phyloP scores from a whole-genome alignment of 2,888 invertebrate species.

The Coleophora flavipennella region DNA sequence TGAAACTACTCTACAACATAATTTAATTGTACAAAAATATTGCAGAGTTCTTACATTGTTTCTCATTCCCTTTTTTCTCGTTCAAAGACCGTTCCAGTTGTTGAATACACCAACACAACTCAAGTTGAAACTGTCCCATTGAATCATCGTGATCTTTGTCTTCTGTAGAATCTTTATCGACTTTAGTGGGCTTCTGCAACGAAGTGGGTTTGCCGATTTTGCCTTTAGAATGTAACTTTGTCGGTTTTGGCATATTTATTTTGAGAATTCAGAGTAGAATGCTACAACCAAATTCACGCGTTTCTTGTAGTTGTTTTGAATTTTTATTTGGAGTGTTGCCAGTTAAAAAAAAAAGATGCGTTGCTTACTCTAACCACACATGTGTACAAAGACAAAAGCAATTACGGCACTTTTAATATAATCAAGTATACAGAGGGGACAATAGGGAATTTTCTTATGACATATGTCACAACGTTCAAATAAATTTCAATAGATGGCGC shows the following conservation, averaged over 20 bases:
- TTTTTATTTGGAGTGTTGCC: slow-evolving; percentile 10
- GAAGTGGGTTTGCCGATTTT: slow-evolving; percentile 48
- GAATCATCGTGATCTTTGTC: slow-evolving; percentile 58
- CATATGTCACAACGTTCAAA: no score
- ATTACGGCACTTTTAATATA: no score
- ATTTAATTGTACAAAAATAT: no score
- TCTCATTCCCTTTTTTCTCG: slow-evolving; percentile 74
- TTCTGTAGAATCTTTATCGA: slow-evolving; percentile 35
- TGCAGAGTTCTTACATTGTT: slow-evolving; percentile 59
- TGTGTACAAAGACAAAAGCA: no score
- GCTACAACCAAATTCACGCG: background rate
- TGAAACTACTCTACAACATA: no score
- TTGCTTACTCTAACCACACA: no score
- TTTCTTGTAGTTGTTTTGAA: slow-evolving; percentile 30
- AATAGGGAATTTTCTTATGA: no score
- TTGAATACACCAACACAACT: slow-evolving; percentile 86
- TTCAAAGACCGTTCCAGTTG: slow-evolving; percentile 75
- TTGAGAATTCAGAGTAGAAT: slow-evolving; percentile 1
- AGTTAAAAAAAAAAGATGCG: no score
- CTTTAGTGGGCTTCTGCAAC: slow-evolving; percentile 49
- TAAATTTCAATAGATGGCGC: no score
- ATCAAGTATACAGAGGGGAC: no score
- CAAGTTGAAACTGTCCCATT: slow-evolving; percentile 80
- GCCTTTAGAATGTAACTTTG: slow-evolving; percentile 55
- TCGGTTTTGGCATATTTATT: slow-evolving; percentile 53